These are phyloP conservation scores for Aethina tumida DNA, from an alignment of 1,140 invertebrate genomes.

Conservation along the genomic window DNA sequence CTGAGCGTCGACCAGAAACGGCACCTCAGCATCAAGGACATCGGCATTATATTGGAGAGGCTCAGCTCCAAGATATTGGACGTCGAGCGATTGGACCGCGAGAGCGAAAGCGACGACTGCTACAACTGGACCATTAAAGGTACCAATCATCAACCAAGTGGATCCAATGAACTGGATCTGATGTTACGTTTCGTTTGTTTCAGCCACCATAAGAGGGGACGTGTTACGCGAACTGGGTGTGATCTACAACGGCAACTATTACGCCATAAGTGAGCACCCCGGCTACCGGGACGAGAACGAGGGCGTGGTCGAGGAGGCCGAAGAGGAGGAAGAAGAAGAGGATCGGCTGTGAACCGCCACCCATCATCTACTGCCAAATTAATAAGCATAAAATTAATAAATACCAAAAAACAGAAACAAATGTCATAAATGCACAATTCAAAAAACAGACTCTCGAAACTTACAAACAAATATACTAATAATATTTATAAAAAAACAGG, in stretches of 20 bases:
- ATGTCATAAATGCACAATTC: conserved; percentile 29
- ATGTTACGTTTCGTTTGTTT: conserved; percentile 68
- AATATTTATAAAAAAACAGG: conserved; percentile 20
- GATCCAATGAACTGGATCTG: too few relatives aligned
- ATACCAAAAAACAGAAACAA: too few relatives aligned
- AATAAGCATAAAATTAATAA: conserved; percentile 5
- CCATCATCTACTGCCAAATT: conserved; percentile 34
- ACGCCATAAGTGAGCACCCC: conserved; percentile 88
- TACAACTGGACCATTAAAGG: conserved; percentile 88
- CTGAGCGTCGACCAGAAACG: conserved; percentile 83
- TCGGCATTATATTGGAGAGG: conserved; percentile 86
- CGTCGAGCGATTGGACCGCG: conserved; percentile 80
- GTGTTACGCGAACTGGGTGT: conserved; percentile 81
- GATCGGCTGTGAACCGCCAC: conserved; percentile 61
- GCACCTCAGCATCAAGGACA: conserved; percentile 87
- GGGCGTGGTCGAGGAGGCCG: conserved; percentile 67
- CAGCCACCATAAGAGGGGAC: conserved; percentile 82
- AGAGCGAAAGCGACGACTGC: conserved; percentile 82
- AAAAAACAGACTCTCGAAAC: conserved; percentile 21
- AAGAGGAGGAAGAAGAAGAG: conserved; percentile 67
- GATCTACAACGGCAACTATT: conserved; percentile 92
- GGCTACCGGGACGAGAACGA: conserved; percentile 82
- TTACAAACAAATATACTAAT: too few relatives aligned
- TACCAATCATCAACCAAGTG: too few relatives aligned
- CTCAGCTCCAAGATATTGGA: conserved; percentile 88